Percentiles rank a stretch among this genome's conserved stretches.
Evolutionary conservation across 2,888 invertebrate species (phyloP).

Genomic region (Lypha dubia): DNA sequence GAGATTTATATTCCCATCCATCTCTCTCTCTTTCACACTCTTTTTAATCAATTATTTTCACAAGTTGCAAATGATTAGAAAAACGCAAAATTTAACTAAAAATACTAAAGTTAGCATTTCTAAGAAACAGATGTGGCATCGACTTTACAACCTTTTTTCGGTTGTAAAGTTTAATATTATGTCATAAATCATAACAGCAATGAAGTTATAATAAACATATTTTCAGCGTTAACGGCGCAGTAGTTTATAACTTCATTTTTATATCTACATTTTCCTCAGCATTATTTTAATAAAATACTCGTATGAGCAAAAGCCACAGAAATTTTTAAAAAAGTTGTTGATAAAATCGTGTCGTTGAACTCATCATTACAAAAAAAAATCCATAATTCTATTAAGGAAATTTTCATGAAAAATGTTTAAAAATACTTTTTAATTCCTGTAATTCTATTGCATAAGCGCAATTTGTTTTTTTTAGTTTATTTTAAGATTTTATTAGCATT

Average conservation of each 20-base stretch:
- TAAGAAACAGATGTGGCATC: too few relatives aligned
- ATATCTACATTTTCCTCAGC: neutral
- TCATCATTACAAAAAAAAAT: conserved; percentile 22
- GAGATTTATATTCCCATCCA: too few relatives aligned
- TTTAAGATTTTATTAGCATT: conserved; percentile 45
- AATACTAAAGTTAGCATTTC: too few relatives aligned
- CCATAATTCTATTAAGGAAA: conserved; percentile 20
- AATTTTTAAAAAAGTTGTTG: conserved; percentile 8
- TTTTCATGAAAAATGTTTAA: conserved; percentile 31
- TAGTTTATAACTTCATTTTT: neutral
- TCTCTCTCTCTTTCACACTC: too few relatives aligned
- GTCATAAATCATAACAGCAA: too few relatives aligned
- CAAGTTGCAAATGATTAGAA: too few relatives aligned
- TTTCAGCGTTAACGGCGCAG: too few relatives aligned
- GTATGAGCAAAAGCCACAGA: neutral
- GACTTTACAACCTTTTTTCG: too few relatives aligned
- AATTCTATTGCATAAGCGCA: conserved; percentile 54
- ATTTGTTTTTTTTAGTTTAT: conserved; percentile 14
- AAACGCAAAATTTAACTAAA: too few relatives aligned
- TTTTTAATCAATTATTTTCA: too few relatives aligned
- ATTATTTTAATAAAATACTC: neutral
- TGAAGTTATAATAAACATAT: too few relatives aligned
- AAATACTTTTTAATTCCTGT: conserved; percentile 56
- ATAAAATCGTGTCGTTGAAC: conserved; percentile 48
- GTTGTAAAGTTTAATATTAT: too few relatives aligned